These are phyloP conservation scores for Pyrocephalus nanus DNA, from an alignment of 2,797 vertebrate species.

Conservation along the genomic window DNA sequence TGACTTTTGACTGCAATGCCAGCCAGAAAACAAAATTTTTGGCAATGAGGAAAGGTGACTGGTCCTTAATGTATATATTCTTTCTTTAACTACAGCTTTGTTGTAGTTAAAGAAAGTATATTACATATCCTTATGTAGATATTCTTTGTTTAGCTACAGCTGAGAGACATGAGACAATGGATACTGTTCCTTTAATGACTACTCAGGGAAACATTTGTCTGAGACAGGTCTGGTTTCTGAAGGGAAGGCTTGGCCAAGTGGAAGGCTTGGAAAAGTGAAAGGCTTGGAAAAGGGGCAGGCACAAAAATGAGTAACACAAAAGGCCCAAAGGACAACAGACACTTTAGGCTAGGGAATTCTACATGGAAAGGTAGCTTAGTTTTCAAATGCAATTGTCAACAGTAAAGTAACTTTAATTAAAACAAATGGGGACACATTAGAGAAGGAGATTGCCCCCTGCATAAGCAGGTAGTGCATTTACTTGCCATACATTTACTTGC, in stretches of 20 bases:
- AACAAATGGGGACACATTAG: not conserved
- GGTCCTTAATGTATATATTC: not conserved
- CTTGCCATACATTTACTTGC: not conserved
- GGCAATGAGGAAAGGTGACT: not conserved
- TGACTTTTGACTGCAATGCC: not conserved
- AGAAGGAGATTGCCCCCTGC: not conserved
- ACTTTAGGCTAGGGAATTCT: not conserved
- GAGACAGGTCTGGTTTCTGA: not conserved
- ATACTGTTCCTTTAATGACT: not conserved
- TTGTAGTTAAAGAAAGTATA: not conserved
- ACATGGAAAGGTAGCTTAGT: not conserved
- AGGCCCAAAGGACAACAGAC: not conserved
- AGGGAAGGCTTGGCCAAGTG: not conserved
- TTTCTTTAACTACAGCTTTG: not conserved
- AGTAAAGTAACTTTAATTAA: not conserved
- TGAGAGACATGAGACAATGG: not conserved
- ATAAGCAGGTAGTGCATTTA: not conserved
- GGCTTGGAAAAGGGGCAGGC: not conserved
- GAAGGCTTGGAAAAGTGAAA: not conserved
- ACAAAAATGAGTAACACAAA: not conserved
- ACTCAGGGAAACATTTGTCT: not conserved
- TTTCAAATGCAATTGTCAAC: not conserved
- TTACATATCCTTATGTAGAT: not conserved
- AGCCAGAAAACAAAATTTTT: not conserved
- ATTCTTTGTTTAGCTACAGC: not conserved